Evolutionary conservation across 2,888 invertebrate genomes (phyloP), one percentile per base, ranked within the genome.

Genomic region (Drosophila dives): DNA sequence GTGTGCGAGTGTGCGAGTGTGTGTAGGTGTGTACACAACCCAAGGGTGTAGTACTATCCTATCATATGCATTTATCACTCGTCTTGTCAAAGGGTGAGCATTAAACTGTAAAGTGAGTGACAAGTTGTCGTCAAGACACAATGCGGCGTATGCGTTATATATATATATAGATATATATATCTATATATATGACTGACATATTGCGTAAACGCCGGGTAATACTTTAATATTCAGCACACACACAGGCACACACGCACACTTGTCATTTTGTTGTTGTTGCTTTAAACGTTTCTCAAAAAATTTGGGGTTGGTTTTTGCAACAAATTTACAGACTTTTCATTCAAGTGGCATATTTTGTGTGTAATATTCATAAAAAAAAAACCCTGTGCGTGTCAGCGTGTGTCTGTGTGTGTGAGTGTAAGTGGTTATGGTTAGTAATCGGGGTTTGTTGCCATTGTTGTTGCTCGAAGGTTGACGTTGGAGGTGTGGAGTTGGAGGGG

Each of bases 281-380:
- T 55, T 69, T 51, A 59, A 70, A 49, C 72, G 51, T 20, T 54
- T 62, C 45, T 17, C 10, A 34, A 48, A 33, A 34, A 56, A 26
- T 26, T 26, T 26, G 42, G 60, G 76, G 59, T 66, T 63, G 73
- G 72, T 61, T 42, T 59, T 11, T 72, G 66, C 67, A 68, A 49
- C 69, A 68, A 65, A 69, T 77, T 77, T 68, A 69, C 73, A 66
- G 70, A 61, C 49, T 77, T 77, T 77, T 54, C 77, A 76, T 76
- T 78, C 81, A 78, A 80, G 81, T 79, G 81, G 71, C 75, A 80
- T 81, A 71, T 81, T 77, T 77, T 73, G 74, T 56, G 68, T 73
- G 81, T 81, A 81, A 79, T 79, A 81, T 79, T 81, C 79, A 79
- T 79, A 79, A 79, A 79, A 81, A 54, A 79, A 79, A 79, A 81